phyloP scores from a whole-genome alignment of 2,113 vertebrate species.

The Isurus oxyrinchus region DNA sequence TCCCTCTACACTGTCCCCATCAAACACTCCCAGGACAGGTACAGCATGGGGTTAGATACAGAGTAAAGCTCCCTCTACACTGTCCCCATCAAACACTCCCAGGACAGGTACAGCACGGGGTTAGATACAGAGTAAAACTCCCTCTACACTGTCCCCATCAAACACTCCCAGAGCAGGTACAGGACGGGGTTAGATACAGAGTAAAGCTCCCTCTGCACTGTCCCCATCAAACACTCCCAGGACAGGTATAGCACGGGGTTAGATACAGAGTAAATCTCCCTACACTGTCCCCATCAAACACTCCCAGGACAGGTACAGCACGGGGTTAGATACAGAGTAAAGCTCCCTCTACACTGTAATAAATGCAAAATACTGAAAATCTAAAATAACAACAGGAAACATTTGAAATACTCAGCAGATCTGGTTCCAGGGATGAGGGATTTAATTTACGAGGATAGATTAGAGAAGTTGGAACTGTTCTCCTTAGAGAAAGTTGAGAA shows the following conservation, averaged over 20 bases:
- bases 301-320: neutral
- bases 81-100: neutral
- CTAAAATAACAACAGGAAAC: neutral
- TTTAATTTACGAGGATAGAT: no score
- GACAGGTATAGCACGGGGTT: no score
- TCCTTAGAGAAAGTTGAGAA: no score
- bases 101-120: neutral
- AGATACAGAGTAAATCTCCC: neutral
- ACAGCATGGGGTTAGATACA: neutral
- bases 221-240: neutral
- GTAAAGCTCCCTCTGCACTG: neutral
- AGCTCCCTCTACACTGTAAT: neutral
- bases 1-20: neutral
- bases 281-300: neutral
- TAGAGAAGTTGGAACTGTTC: no score
- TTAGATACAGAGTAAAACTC: neutral
- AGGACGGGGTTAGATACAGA: neutral
- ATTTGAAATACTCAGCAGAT: neutral
- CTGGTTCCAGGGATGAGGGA: no score
- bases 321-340: no score
- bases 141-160: neutral
- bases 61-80: neutral
- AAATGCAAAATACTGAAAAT: neutral
- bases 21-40: neutral
- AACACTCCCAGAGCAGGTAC: neutral